Percentiles rank a stretch among this genome's conserved stretches.
These are phyloP conservation scores for Pygocentrus nattereri DNA, from an alignment of 2,797 vertebrate genomes.

Conservation along the genomic window DNA sequence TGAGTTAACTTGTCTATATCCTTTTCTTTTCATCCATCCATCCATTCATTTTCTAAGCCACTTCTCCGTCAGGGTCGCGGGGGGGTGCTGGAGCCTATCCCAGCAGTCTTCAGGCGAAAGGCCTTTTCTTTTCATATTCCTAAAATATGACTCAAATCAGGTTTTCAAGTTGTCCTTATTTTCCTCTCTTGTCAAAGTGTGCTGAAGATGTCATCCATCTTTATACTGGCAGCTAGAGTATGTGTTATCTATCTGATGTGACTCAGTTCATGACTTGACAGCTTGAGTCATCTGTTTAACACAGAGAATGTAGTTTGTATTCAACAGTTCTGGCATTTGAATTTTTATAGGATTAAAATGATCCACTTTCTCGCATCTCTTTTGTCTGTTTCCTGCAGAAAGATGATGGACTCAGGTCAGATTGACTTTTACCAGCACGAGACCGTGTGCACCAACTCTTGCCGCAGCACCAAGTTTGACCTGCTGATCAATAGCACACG, in stretches of 20 bases:
- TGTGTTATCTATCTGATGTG: neutral
- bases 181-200: neutral
- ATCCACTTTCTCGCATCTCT: slow-evolving; percentile 11
- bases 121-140: too few relatives aligned
- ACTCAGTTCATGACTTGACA: too few relatives aligned
- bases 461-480: slow-evolving; percentile 97
- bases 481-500: slow-evolving; percentile 95
- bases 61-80: too few relatives aligned
- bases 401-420: slow-evolving; percentile 96
- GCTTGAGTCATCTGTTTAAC: slow-evolving; percentile 11
- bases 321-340: neutral
- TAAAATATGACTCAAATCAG: neutral
- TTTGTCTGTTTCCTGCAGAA: slow-evolving; percentile 78
- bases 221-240: neutral
- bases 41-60: too few relatives aligned
- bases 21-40: too few relatives aligned
- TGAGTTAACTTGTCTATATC: too few relatives aligned
- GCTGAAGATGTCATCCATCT: neutral
- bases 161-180: too few relatives aligned
- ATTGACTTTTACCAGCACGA: slow-evolving; percentile 95
- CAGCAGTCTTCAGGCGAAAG: too few relatives aligned
- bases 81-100: too few relatives aligned
- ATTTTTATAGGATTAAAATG: neutral
- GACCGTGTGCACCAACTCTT: slow-evolving; percentile 96
- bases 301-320: slow-evolving; percentile 18